A percentile compares a stretch with the other conserved stretches of the same genome.
Evolutionary conservation across 2,113 vertebrate genomes (phyloP).

Genomic region (Perccottus glenii): DNA sequence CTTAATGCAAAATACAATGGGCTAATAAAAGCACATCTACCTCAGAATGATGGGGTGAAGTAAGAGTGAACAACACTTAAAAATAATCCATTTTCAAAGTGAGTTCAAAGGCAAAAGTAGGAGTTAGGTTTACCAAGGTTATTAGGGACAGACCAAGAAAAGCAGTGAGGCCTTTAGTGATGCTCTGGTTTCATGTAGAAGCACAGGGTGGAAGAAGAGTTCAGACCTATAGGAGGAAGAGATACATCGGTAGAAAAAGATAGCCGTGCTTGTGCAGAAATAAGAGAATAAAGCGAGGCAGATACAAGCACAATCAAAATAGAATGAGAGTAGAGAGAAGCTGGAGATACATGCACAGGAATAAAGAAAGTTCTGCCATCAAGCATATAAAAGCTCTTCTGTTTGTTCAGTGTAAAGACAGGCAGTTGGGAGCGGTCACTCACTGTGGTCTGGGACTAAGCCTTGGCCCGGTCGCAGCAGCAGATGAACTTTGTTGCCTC

Average conservation of each 20-base stretch:
- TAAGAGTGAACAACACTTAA: slow-evolving; percentile 32
- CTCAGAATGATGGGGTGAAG: slow-evolving; percentile 18
- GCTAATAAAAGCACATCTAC: slow-evolving; percentile 17
- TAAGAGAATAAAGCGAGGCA: slow-evolving; percentile 60
- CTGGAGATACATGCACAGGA: slow-evolving; percentile 67
- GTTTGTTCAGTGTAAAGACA: slow-evolving; percentile 11
- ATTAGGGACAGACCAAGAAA: slow-evolving; percentile 99
- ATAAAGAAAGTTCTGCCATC: slow-evolving; percentile 48
- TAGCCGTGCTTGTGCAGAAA: slow-evolving; percentile 69
- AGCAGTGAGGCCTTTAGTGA: slow-evolving; percentile 98
- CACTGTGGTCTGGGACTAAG: slow-evolving; percentile 93
- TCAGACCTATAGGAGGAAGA: slow-evolving; percentile 97
- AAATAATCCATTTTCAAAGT: slow-evolving; percentile 45
- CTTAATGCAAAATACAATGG: not conserved
- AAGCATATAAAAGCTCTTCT: slow-evolving; percentile 43
- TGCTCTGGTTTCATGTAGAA: slow-evolving; percentile 99
- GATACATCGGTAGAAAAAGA: slow-evolving; percentile 80
- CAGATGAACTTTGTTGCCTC: slow-evolving; percentile 92
- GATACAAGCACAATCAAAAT: slow-evolving; percentile 54
- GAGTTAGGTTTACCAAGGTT: slow-evolving; percentile 95
- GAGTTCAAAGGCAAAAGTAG: slow-evolving; percentile 63
- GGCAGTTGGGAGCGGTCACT: slow-evolving; percentile 50
- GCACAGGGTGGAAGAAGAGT: slow-evolving; percentile 97
- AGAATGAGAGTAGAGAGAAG: slow-evolving; percentile 58
- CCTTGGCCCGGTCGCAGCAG: slow-evolving; percentile 92